Evolutionary conservation across 2,797 vertebrate species (phyloP), one percentile per base, ranked within the genome.

Genomic region (Hirundo rustica): DNA sequence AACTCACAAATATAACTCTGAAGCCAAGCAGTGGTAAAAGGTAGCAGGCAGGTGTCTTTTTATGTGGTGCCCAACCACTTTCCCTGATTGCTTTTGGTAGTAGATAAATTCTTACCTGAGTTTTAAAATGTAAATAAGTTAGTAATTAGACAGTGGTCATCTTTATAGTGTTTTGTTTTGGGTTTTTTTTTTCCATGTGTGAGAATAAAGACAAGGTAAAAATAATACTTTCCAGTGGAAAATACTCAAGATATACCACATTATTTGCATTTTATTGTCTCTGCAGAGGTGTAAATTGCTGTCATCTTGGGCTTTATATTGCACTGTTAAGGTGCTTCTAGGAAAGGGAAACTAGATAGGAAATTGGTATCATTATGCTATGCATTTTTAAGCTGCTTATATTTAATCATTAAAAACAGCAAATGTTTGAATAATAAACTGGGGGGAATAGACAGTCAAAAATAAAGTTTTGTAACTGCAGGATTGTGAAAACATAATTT

Each of bases 211-310:
- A 40, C 55, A 95, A 64, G 11, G 40, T 61, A 78, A 75, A 95
- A 87, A 38, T 67, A n/a, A 85, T 74, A 70, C 36, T 71, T 93
- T 93, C 47, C 82, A 44, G 42, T 17, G 9, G 26, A 75, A 94
- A 85, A 60, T 36, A 50, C 38, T 85, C 32, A 68, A 67, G 80
- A 23, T 47, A 78, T 80, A 60, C n/a, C 23, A 66, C 3, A 9
- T 50, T 72, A 67, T 93, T 79, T 96, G 55, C 36, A 77, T 88
- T 82, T 91, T 82, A 73, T 78, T 91, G 12, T 81, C 58, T 87
- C 85, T 95, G 89, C 79, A 93, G 70, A 82, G 16, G 58, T 82
- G 64, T 61, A 93, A 92, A 94, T 89, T 71, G 50, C 65, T 82
- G 67, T 85, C 62, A 89, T 88, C 32, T 85, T 85, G 57, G 78